phyloP scores from a whole-genome alignment of 2,113 vertebrate genomes.

The Rhodinocichla rosea region DNA sequence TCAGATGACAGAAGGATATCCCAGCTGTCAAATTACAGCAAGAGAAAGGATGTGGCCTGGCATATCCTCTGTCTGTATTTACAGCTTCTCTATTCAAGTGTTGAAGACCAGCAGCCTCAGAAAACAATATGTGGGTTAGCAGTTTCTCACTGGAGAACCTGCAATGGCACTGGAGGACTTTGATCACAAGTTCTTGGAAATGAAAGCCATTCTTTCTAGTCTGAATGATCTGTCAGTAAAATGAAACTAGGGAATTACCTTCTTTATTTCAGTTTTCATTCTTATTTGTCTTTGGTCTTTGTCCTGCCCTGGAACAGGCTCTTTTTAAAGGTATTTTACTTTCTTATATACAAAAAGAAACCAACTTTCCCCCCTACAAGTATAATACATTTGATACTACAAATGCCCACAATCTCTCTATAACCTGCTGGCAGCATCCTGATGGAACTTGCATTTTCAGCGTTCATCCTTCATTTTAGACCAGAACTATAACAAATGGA shows the following conservation, averaged over 20 bases:
- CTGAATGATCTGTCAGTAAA: not conserved
- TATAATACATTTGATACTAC: not conserved
- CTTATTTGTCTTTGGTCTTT: not conserved
- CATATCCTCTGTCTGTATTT: not conserved
- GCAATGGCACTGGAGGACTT: not conserved
- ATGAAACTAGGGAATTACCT: not conserved
- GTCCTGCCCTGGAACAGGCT: not conserved
- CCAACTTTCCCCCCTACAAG: rapidly evolving
- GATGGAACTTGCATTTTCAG: not conserved
- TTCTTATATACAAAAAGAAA: not conserved
- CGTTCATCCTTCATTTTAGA: not conserved
- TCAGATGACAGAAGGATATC: not conserved
- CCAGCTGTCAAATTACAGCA: not conserved
- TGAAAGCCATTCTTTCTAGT: not conserved
- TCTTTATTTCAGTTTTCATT: not conserved
- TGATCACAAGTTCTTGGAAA: not conserved
- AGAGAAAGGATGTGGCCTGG: not conserved
- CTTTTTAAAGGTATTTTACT: not conserved
- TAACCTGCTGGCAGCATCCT: not conserved
- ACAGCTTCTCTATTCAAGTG: not conserved
- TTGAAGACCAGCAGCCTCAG: not conserved
- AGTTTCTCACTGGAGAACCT: not conserved
- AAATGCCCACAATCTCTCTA: not conserved
- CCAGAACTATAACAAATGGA: not conserved
- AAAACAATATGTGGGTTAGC: not conserved